Evolutionary conservation across 2,888 invertebrate genomes (phyloP), one percentile per base, ranked within the genome.

Genomic region (Catocala sponsa): DNA sequence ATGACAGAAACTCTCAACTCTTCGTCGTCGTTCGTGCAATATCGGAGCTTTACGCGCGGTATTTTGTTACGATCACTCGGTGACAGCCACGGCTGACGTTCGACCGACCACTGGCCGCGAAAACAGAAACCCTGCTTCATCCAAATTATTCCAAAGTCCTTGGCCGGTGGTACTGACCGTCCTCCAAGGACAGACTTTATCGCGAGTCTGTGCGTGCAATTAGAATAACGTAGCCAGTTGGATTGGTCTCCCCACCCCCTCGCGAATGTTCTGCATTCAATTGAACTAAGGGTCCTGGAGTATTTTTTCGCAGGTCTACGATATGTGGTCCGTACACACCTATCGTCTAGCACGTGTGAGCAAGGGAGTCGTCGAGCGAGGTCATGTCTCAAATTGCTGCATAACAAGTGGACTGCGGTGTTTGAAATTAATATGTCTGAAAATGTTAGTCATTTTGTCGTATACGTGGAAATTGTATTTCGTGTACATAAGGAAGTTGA

Each of bases 331-430:
- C 65, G 74, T 76, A 73, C 71, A 74, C 72, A 65, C 49, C 63
- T 76, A 80, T 78, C 64, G 79, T 66, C 80, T 73, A 78, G 79
- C 84, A 88, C 85, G 85, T 87, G 86, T 73, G 86, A 78, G 75
- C 69, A 81, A 71, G 75, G 80, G 79, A 81, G 78, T 79, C 82
- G 81, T 81, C 80, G 80, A 78, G 73, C 91, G 91, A 93, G 94
- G 93, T 89, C 94, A 88, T 76, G 85, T 89, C 84, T 89, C 82
- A 89, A 90, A 90, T 91, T 91, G 86, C 92, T 93, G 94, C 94
- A 94, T 93, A 90, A 86, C 86, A 87, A 90, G 88, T 86, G 78
- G 84, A 93, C 90, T 92, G 93, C 94, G 92, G 93, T 84, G 90
- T 91, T 91, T 88, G 84, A 88, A 87, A 89, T 89, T 89, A 89